Evolutionary conservation across 2,113 vertebrate species (phyloP), one percentile per base, ranked within the genome.

Genomic region (Rhynchopsitta pachyrhyncha): DNA sequence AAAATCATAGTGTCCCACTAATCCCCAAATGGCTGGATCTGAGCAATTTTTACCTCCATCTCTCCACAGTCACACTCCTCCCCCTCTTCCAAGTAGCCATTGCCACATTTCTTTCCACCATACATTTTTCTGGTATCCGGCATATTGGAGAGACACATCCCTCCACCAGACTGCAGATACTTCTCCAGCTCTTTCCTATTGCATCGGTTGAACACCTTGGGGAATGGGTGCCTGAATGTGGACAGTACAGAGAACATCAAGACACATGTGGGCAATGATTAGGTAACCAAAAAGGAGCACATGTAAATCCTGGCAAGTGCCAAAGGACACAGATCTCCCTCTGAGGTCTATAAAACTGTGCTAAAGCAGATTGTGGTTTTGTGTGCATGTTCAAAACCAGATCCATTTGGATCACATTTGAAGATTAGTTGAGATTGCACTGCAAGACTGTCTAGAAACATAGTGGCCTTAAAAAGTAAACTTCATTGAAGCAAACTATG

Each of bases 1-100:
- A 29, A n/a, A 76, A 73, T 22, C 17, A 29, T 2, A 24, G 33
- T 49, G 42, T 49, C 77, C 82, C 80, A 62, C 57, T 69, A 78
- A 82, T 52, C 18, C 42, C 47, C 47, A 66, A 13, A 77, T 9
- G 10, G 17, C 23, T 83, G 28, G 42, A 85, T 71, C 23, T 31
- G 35, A 64, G 57, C 23, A 60, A 55, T 11, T 73, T 2, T 97
- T 93, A 99, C 99, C 98, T 99, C 99, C 70, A 98, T 98, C 17
- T 99, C 99, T 62, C 99, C 99, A 88, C 99, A 99, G 97, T 99
- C 99, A 96, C 99, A 99, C 63, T 99, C 98, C 92, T 99, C 99
- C 10, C 99, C 99, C 1, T 99, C 98, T 97, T 99, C 99, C 97
- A 99, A 97, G 98, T 99, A 99, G 29, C 99, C 99, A 11, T 99